These are phyloP conservation scores for Marasmarcha lunaedactyla DNA, from an alignment of 2,888 invertebrate genomes.

Conservation along the genomic window DNA sequence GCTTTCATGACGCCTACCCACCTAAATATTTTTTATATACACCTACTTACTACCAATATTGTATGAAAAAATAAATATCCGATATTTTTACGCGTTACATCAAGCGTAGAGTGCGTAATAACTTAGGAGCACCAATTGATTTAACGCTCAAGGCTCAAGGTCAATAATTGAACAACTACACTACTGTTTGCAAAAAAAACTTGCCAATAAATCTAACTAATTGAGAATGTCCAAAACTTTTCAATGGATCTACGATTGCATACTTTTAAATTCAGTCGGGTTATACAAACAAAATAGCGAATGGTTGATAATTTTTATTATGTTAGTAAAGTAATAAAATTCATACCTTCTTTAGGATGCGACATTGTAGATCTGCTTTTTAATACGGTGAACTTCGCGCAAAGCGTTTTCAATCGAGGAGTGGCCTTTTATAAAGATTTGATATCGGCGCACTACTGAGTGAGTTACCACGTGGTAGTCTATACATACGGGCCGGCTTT, in stretches of 20 bases:
- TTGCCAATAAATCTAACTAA: too few species aligned
- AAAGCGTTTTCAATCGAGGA: conserved; percentile 30
- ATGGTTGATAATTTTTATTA: conserved; percentile 5
- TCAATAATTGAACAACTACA: too few species aligned
- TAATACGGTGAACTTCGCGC: conserved; percentile 28
- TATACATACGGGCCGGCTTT: conserved; percentile 31
- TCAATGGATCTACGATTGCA: background rate
- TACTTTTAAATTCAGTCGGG: conserved; percentile 16
- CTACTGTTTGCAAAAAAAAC: background rate
- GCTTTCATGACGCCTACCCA: too few species aligned
- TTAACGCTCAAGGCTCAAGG: too few species aligned
- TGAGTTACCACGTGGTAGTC: conserved; percentile 40
- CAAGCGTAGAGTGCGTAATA: too few species aligned
- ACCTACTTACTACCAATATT: too few species aligned
- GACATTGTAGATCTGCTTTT: conserved; percentile 31
- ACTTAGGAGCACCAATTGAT: too few species aligned
- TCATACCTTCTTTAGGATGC: conserved; percentile 53
- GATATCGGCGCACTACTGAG: conserved; percentile 18
- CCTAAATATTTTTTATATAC: too few species aligned
- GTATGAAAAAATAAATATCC: too few species aligned
- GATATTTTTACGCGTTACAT: too few species aligned
- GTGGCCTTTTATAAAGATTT: conserved; percentile 56
- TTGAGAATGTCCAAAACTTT: too few species aligned
- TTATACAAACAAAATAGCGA: conserved; percentile 12
- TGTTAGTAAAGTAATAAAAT: conserved; percentile 19